Percentiles rank a stretch among this genome's conserved stretches.
phyloP scores from a whole-genome alignment of 2,797 vertebrate genomes.

The Dromococcyx pavoninus region DNA sequence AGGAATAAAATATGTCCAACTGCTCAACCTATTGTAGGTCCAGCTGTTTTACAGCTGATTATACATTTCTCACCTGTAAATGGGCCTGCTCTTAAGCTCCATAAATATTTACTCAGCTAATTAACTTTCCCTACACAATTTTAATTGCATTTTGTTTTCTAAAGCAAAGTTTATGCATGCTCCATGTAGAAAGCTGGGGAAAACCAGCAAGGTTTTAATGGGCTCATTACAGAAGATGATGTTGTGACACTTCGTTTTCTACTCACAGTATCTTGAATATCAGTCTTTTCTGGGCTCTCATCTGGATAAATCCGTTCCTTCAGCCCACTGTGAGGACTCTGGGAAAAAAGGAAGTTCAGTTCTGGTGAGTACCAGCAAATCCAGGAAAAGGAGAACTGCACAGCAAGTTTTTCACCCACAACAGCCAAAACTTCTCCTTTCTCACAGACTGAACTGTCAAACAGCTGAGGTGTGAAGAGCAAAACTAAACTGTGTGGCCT shows the following conservation, averaged over 20 bases:
- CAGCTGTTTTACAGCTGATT: conserved; percentile 32
- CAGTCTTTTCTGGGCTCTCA: conserved; percentile 78
- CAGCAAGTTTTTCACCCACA: background rate
- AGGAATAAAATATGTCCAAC: background rate
- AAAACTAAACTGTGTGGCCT: background rate
- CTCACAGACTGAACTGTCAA: background rate
- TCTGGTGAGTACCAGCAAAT: background rate
- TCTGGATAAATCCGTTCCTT: conserved; percentile 76
- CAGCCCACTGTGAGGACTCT: conserved; percentile 77
- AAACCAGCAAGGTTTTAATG: background rate
- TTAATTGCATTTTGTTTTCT: conserved; percentile 40
- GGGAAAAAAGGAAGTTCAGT: conserved; percentile 4
- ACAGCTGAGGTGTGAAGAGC: background rate
- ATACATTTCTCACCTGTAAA: background rate
- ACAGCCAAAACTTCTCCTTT: background rate
- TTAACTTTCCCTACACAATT: background rate
- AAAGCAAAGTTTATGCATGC: conserved; percentile 3
- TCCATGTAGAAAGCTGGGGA: background rate
- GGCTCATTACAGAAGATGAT: background rate
- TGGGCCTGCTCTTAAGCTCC: background rate
- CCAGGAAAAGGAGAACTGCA: background rate
- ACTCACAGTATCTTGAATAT: conserved; percentile 78
- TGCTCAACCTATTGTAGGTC: background rate
- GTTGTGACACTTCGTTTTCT: background rate
- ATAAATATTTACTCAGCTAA: conserved; percentile 40